Evolutionary conservation across 2,113 vertebrate genomes (phyloP).

Genomic region (Rhinogobius similis): DNA sequence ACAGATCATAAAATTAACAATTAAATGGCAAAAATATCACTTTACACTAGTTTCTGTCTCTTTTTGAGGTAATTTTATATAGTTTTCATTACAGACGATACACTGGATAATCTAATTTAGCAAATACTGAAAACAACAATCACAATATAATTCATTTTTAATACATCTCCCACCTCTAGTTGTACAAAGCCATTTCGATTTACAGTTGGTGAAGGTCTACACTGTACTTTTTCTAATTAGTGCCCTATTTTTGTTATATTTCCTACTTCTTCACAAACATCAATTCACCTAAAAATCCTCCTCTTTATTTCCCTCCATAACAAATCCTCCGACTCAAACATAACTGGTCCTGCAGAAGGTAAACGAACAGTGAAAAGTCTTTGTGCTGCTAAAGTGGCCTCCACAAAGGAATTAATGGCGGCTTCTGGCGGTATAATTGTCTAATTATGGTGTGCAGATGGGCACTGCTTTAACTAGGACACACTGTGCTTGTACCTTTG

Average conservation of each 20-base stretch:
- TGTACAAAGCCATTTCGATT: too few species aligned
- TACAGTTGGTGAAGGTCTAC: neutral
- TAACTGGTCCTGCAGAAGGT: slow-evolving; percentile 60
- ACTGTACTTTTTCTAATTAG: neutral
- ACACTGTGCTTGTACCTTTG: slow-evolving; percentile 76
- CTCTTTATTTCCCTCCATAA: neutral
- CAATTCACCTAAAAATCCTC: neutral
- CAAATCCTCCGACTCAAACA: neutral
- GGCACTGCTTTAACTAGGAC: slow-evolving; percentile 80
- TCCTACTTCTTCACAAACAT: neutral
- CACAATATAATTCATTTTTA: too few species aligned
- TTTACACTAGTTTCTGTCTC: too few species aligned
- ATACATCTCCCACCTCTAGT: too few species aligned
- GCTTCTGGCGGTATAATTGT: slow-evolving; percentile 79
- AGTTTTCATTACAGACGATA: too few species aligned
- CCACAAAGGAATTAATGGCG: slow-evolving; percentile 79
- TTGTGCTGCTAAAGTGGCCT: slow-evolving; percentile 72
- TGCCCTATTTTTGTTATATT: neutral
- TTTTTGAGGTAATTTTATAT: too few species aligned
- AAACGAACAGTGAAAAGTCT: slow-evolving; percentile 69
- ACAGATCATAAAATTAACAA: too few species aligned
- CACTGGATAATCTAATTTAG: too few species aligned
- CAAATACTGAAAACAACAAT: too few species aligned
- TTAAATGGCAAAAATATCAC: too few species aligned
- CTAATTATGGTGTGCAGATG: slow-evolving; percentile 80